These are phyloP conservation scores for Dryas iulia DNA, from an alignment of 1,140 invertebrate species.

Conservation along the genomic window DNA sequence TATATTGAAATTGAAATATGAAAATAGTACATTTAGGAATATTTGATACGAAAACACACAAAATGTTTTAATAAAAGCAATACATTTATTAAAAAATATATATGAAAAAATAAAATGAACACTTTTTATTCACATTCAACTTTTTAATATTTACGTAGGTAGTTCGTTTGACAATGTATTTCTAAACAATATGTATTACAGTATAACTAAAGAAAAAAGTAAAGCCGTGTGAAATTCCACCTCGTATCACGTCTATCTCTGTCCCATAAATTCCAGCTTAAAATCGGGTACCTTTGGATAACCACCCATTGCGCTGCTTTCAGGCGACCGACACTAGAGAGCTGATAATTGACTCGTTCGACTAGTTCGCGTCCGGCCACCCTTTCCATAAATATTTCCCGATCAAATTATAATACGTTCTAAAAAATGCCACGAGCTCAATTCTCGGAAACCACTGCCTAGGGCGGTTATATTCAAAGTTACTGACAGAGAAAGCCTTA, in stretches of 20 bases:
- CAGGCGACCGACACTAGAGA: constrained; percentile 54
- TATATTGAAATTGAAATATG: neutral
- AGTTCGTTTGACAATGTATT: neutral
- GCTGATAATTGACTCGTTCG: constrained; percentile 76
- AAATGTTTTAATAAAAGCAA: neutral
- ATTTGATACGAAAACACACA: neutral
- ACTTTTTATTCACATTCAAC: neutral
- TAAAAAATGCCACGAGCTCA: constrained; percentile 74
- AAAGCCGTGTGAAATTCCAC: constrained; percentile 58
- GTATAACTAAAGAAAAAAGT: constrained; percentile 17
- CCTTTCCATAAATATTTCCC: constrained; percentile 79
- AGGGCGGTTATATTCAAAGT: constrained; percentile 74
- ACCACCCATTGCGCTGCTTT: constrained; percentile 72
- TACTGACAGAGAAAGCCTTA: constrained; percentile 42
- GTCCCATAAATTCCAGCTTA: constrained; percentile 68
- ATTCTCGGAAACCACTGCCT: constrained; percentile 63
- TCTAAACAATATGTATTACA: constrained; percentile 23
- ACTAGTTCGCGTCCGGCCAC: constrained; percentile 67
- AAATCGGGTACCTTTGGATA: constrained; percentile 51
- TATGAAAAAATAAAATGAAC: neutral
- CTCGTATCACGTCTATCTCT: constrained; percentile 50
- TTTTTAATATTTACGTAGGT: neutral
- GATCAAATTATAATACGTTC: constrained; percentile 78
- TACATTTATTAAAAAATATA: neutral
- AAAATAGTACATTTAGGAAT: neutral